Percentiles rank a stretch among this genome's conserved stretches.
Evolutionary conservation across 2,113 vertebrate genomes (phyloP).

Genomic region (Megalops atlanticus): DNA sequence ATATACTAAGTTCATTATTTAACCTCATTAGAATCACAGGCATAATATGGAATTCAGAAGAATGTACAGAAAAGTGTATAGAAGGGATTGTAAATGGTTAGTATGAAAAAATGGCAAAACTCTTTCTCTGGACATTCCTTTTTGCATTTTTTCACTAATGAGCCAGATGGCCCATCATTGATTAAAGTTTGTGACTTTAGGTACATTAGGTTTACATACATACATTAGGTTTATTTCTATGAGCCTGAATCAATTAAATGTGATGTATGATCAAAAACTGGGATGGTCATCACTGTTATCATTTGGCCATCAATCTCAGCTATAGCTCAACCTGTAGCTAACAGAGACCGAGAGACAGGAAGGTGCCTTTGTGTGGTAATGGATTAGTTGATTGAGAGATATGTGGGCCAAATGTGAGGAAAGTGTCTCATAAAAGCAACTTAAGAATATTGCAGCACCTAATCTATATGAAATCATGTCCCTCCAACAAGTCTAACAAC

Average conservation of each 20-base stretch:
- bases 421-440: conserved; percentile 23
- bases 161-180: not conserved
- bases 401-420: conserved; percentile 40
- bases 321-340: conserved; percentile 12
- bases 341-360: conserved; percentile 8
- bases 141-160: not conserved
- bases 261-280: not conserved
- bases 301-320: conserved; percentile 38
- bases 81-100: not conserved
- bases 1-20: conserved; percentile 58
- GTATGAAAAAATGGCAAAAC: not conserved
- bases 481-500: not conserved
- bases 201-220: not conserved
- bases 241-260: conserved; percentile 14
- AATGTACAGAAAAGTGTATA: not conserved
- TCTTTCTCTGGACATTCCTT: not conserved
- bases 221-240: not conserved
- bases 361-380: conserved; percentile 28
- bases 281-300: not conserved
- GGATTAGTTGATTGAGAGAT: conserved; percentile 43
- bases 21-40: conserved; percentile 47
- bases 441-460: conserved; percentile 20
- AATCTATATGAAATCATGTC: not conserved
- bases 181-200: conserved; percentile 1
- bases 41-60: conserved; percentile 56